phyloP scores from a whole-genome alignment of 2,888 invertebrate genomes.

The Trachelus iudaicus region DNA sequence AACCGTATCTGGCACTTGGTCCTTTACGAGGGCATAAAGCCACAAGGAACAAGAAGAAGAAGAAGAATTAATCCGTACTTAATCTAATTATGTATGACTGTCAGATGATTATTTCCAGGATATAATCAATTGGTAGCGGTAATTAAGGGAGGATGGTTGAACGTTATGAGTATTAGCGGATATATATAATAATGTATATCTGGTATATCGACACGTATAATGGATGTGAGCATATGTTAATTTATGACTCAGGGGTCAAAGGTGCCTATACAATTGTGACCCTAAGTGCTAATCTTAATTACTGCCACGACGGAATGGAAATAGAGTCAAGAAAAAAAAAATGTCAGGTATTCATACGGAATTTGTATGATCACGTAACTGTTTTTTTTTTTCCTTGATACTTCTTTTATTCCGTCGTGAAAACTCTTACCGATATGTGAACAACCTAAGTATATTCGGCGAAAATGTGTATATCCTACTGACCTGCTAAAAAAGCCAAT shows the following conservation, averaged over 20 bases:
- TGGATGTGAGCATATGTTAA: not conserved
- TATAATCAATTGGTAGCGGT: not conserved
- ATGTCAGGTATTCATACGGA: not conserved
- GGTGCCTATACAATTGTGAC: slow-evolving; percentile 5
- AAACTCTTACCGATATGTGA: not conserved
- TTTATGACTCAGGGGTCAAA: slow-evolving; percentile 5
- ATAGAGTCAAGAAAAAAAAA: not conserved
- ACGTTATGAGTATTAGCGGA: not conserved
- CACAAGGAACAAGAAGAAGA: too few species aligned
- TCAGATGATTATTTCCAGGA: not conserved
- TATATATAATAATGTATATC: not conserved
- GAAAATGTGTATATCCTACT: not conserved
- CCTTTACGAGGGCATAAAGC: too few species aligned
- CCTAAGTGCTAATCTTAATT: slow-evolving; percentile 2
- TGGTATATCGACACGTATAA: not conserved
- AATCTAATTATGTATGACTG: not conserved
- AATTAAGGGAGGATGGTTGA: not conserved
- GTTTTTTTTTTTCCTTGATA: not conserved
- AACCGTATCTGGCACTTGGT: not conserved
- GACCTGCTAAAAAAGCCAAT: not conserved
- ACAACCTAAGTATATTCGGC: not conserved
- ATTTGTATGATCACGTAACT: not conserved
- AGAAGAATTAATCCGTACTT: not conserved
- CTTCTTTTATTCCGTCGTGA: not conserved
- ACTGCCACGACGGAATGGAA: not conserved